phyloP scores from a whole-genome alignment of 2,113 vertebrate species.

The Melanerpes aurifrons region DNA sequence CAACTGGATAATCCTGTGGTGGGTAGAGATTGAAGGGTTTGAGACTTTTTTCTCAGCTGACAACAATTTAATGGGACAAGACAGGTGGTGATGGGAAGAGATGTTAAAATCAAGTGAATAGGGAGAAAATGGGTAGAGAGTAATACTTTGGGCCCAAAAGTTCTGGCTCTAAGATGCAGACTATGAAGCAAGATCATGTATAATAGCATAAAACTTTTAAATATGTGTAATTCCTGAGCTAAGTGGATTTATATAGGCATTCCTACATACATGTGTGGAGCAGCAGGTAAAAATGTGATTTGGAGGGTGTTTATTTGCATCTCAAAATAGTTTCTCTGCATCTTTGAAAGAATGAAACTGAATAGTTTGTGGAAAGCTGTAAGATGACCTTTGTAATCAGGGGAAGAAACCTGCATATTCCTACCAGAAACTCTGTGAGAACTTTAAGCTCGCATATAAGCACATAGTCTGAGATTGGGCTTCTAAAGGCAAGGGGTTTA shows the following conservation, averaged over 20 bases:
- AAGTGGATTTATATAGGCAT: background rate
- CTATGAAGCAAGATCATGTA: background rate
- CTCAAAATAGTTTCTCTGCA: constrained; percentile 22
- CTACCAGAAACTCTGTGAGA: background rate
- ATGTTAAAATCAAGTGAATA: background rate
- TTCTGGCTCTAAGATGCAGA: background rate
- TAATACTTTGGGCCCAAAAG: background rate
- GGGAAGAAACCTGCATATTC: background rate
- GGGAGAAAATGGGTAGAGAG: background rate
- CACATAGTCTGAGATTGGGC: constrained; percentile 17
- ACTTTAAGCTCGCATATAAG: background rate
- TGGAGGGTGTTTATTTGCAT: background rate
- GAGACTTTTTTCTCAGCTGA: background rate
- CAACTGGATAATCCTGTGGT: background rate
- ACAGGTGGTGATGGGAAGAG: background rate
- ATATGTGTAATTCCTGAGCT: background rate
- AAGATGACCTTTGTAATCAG: background rate
- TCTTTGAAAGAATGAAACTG: constrained; percentile 21
- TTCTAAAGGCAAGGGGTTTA: background rate
- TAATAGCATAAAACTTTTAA: background rate
- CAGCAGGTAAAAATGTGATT: background rate
- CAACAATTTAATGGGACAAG: background rate
- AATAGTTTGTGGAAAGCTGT: background rate
- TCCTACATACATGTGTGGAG: background rate
- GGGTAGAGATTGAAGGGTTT: background rate